Evolutionary conservation across 2,888 invertebrate genomes (phyloP).

Genomic region (Noctua janthe): DNA sequence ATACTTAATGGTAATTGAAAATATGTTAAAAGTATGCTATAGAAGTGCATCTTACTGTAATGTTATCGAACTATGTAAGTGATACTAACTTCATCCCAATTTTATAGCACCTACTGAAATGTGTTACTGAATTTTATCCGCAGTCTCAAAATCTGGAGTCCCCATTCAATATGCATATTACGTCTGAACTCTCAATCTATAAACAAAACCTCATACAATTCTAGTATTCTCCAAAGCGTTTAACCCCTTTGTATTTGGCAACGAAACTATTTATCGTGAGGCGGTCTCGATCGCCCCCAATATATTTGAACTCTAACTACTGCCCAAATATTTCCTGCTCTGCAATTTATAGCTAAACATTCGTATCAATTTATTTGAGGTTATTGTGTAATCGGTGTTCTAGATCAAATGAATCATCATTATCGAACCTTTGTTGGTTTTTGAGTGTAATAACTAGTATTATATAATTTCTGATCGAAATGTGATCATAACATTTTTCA

Average conservation of each 20-base stretch:
- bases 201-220: constrained; percentile 49
- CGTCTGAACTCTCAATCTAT: constrained; percentile 22
- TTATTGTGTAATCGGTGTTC: constrained; percentile 56
- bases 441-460: background rate
- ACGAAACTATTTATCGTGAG: constrained; percentile 76
- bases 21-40: background rate
- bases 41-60: background rate
- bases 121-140: background rate
- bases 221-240: constrained; percentile 58
- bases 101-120: background rate
- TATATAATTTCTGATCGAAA: background rate
- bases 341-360: constrained; percentile 74
- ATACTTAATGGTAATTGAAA: background rate
- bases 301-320: constrained; percentile 67
- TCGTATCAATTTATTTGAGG: constrained; percentile 80
- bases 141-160: constrained; percentile 3
- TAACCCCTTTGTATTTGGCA: constrained; percentile 73
- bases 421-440: background rate
- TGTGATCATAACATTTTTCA: background rate
- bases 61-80: background rate
- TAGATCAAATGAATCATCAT: constrained; percentile 39
- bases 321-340: constrained; percentile 67
- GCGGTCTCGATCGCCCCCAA: constrained; percentile 66
- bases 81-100: background rate
- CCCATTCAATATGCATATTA: constrained; percentile 27